Evolutionary conservation across 2,113 vertebrate genomes (phyloP), one percentile per base, ranked within the genome.

Genomic region (Chionodraco myersi): DNA sequence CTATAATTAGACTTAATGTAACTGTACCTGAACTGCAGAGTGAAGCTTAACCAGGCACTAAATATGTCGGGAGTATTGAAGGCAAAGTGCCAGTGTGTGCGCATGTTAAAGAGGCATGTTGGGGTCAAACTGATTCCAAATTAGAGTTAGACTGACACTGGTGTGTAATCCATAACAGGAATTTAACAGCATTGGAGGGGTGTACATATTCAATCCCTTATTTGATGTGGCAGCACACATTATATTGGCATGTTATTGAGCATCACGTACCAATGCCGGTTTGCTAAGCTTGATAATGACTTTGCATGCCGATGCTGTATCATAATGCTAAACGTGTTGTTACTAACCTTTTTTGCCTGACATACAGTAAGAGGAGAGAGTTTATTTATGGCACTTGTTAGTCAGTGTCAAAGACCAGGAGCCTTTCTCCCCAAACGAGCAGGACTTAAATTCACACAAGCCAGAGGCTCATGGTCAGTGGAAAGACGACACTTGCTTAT

Each of bases 401-500:
- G 41, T 75, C 26, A 0, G 7, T 60, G 57, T 41, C 52, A 58
- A 14, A 58, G 41, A 59, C 5, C 18, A 18, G 69, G 15, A 81
- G 23, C 45, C 36, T 45, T 8, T 52, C 26, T 41, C 11, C n/a
- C 6, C 26, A 48, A 86, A 83, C 74, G 66, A 76, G 62, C 78
- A 5, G 30, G 52, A 82, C 77, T 81, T 82, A 52, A 67, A 77
- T 83, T 82, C 53, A 65, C 45, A 69, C 10, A 10, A 6, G 63
- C 72, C 13, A 6, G 53, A 26, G 18, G 53, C 54, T 68, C 74
- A 76, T 70, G 75, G 82, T 88, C 82, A 77, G 5, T 69, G 77
- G 92, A 90, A 93, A 93, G 84, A 89, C 49, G 79, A 90, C 78
- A 79, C 89, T 68, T 14, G 79, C 85, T 90, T 85, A 80, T 84